phyloP scores from a whole-genome alignment of 1,140 invertebrate species.

The Bilobella aurantiaca region DNA sequence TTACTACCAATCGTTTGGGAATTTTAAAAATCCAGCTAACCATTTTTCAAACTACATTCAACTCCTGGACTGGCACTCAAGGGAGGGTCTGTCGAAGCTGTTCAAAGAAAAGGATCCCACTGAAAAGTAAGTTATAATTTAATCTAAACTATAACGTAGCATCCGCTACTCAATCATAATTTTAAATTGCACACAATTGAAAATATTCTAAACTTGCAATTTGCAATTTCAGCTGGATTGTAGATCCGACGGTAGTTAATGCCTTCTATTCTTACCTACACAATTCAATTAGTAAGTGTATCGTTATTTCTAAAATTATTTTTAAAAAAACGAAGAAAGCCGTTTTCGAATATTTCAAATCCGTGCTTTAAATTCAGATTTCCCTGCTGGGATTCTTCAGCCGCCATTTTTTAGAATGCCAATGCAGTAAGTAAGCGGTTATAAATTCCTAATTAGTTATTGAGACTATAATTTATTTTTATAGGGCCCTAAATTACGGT shows the following conservation, averaged over 20 bases:
- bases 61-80: not conserved
- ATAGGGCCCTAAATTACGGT: slow-evolving; percentile 28
- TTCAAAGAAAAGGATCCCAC: not conserved
- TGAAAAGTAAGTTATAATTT: not conserved
- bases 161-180: too few species aligned
- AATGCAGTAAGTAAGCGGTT: slow-evolving; percentile 18
- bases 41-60: slow-evolving; percentile 7
- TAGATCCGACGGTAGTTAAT: slow-evolving; percentile 21
- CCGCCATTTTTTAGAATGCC: slow-evolving; percentile 55
- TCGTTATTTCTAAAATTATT: too few species aligned
- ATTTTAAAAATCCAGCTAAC: not conserved
- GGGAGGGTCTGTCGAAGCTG: not conserved
- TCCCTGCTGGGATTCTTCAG: slow-evolving; percentile 60
- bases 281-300: slow-evolving; percentile 25
- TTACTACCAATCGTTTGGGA: slow-evolving; percentile 16
- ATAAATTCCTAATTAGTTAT: not conserved
- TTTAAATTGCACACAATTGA: too few species aligned
- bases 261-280: slow-evolving; percentile 21
- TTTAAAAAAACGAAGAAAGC: not conserved
- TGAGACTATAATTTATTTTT: not conserved
- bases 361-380: slow-evolving; percentile 42
- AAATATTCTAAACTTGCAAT: not conserved
- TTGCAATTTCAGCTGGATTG: slow-evolving; percentile 15
- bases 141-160: too few species aligned
- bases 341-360: not conserved